phyloP scores from a whole-genome alignment of 2,113 vertebrate species.

The Calidris pugnax region DNA sequence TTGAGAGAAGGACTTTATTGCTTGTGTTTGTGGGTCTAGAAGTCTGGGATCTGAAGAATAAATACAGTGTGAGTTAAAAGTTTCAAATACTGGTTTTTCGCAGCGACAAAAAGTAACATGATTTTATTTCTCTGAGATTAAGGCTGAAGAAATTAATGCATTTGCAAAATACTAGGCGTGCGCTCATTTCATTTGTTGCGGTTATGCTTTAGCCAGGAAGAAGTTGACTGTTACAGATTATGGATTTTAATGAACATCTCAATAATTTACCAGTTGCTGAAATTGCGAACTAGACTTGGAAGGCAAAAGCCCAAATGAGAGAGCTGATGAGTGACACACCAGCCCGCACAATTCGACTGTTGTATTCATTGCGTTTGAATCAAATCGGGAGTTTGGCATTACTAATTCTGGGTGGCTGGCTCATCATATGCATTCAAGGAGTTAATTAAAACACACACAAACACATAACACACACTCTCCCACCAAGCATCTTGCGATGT shows the following conservation, averaged over 20 bases:
- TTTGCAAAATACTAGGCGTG: background rate
- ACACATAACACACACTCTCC: slow-evolving; percentile 49
- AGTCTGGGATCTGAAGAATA: background rate
- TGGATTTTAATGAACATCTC: slow-evolving; percentile 59
- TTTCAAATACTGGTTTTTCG: background rate
- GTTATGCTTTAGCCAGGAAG: slow-evolving; percentile 9
- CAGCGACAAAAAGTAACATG: background rate
- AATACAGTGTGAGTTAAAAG: background rate
- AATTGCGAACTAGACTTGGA: slow-evolving; percentile 19
- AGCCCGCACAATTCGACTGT: slow-evolving; percentile 33
- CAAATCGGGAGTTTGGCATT: slow-evolving; percentile 66
- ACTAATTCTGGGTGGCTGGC: slow-evolving; percentile 64
- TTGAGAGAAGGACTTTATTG: background rate
- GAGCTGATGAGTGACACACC: slow-evolving; percentile 22
- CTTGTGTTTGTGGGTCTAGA: background rate
- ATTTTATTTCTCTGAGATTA: slow-evolving; percentile 16
- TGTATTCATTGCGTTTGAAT: slow-evolving; percentile 56
- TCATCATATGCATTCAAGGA: slow-evolving; percentile 60
- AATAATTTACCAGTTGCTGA: slow-evolving; percentile 47
- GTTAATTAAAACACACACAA: slow-evolving; percentile 71
- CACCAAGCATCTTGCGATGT: slow-evolving; percentile 50
- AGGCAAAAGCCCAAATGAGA: slow-evolving; percentile 6
- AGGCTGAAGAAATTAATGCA: background rate
- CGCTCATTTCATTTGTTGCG: slow-evolving; percentile 13
- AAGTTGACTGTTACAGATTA: slow-evolving; percentile 23